Evolutionary conservation across 1,140 invertebrate species (phyloP).

Genomic region (Drosophila aff.): DNA sequence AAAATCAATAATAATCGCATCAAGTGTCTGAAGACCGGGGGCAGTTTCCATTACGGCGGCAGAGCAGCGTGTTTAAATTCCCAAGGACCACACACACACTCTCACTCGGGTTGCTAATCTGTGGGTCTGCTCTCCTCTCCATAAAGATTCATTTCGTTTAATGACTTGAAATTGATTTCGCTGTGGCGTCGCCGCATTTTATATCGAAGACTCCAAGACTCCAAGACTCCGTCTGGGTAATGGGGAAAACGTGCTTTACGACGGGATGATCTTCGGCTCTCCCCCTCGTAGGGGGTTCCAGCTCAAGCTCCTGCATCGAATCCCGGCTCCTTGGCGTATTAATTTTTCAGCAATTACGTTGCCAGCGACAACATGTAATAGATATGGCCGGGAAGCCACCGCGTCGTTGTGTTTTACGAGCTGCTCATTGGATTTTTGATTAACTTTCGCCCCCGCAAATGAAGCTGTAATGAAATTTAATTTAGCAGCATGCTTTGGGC

Average conservation of each 20-base stretch:
- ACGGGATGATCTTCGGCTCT: conserved; percentile 58
- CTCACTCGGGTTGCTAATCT: conserved; percentile 54
- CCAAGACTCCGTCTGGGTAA: conserved; percentile 52
- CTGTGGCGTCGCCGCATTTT: conserved; percentile 71
- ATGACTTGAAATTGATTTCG: conserved; percentile 85
- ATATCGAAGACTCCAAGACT: conserved; percentile 49
- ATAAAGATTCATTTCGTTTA: conserved; percentile 85
- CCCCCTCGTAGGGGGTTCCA: conserved; percentile 12
- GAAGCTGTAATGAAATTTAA: conserved; percentile 83
- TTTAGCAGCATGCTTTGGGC: conserved; percentile 73
- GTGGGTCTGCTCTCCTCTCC: conserved; percentile 32
- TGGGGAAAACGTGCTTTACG: conserved; percentile 79
- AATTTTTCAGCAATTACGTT: conserved; percentile 82
- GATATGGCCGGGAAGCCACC: conserved; percentile 40
- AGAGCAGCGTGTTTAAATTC: conserved; percentile 67
- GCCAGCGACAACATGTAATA: conserved; percentile 76
- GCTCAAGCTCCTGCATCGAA: conserved; percentile 7
- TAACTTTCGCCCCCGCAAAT: conserved; percentile 73
- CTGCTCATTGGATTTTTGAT: conserved; percentile 82
- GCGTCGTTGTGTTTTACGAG: conserved; percentile 66
- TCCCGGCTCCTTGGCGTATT: conserved; percentile 61
- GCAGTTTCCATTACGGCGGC: conserved; percentile 48
- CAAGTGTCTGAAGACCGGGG: conserved; percentile 33
- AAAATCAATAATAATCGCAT: conserved; percentile 82
- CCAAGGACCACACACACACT: conserved; percentile 26